Base-by-base conservation (phyloP, 2,113 vertebrate genomes). In the Pollachius pollachius region DNA sequence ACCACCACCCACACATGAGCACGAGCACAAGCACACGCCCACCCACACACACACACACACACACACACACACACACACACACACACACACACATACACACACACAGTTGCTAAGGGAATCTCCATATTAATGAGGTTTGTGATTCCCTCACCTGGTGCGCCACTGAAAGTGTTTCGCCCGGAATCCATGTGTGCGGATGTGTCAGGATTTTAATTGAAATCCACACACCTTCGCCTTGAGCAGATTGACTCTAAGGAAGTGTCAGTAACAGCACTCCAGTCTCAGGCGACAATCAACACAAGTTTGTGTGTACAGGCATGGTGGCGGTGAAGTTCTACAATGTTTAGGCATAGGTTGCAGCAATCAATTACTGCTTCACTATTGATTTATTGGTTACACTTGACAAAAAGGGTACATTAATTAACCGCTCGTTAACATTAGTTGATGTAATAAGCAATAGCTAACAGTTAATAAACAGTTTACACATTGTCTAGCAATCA, bases 201-300 rank as follows among this genome's bases (percentile, higher is more conserved):
- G 52, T 52, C 30, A 23, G 3, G 5, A 18, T 67, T 60, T 67
- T 74, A 34, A 66, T 52, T 63, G 23, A 62, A 62, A 41, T 16
- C 60, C 59, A 17, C 61, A 12, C 56, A 19, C 59, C 18, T 27
- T 70, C 9, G 52, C 34, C 12, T 71, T 64, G 64, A 58, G 80
- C 60, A 62, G 21, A 77, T 9, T 71, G 17, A 66, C 75, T 84
- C 13, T 17, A 48, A 52, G 58, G 62, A 71, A 62, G 77, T 74
- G 80, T 60, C 61, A 58, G 11, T 70, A 77, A 71, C 25, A 68
- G 59, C 54, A 71, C 48, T 56, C 18, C 56, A 19, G 0, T 30
- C 21, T 68, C 73, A 74, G 74, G 78, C 19, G 1, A 68, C 37
- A 86, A 87, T 88, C 84, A 89, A 87, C 84, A 85, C 77, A 77